Base-by-base conservation (phyloP, 2,888 invertebrate species). In the Acanthococcus lagerstroemiae region DNA sequence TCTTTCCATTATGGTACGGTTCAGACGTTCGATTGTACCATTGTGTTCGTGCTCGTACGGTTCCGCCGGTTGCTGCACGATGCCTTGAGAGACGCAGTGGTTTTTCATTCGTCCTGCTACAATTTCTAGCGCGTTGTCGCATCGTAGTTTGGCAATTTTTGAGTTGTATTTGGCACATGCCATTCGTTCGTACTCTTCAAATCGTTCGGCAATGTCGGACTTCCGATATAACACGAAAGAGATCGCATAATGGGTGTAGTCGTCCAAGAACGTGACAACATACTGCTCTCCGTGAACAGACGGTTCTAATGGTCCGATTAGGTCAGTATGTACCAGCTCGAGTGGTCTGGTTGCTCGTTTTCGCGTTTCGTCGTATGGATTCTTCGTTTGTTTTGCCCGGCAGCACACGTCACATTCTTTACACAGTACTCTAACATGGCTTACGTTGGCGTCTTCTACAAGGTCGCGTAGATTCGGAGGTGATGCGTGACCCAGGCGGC, bases 401-500 rank as follows among this genome's bases (percentile, higher is more conserved):
- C 5, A 22, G 37, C 58, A 58, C n/a, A 58, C 17, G 4, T 17
- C 21, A 46, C 44, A 58, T 58, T 12, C 19, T 12, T 27, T n/a
- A 37, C 12, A 45, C 6, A 19, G 22, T 6, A 19, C 27, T 22
- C 52, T 24, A 17, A 67, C 37, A 21, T 61, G 67, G 12, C 67
- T 7, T 5, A 60, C 45, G 15, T 30, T 12, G 9, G n/a, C 48
- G 26, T 46, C 57, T 19, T 65, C 61, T 24, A 67, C 12, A 7
- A 70, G 44, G 55, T 67, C 66, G 19, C 58, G 54, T 44, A 70
- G 26, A 65, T 58, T 56, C 27, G 54, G 61, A 56, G 67, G 56
- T 21, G 56, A 67, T 5, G 70, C 19, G 56, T 71, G 70, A n/a
- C 70, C 70, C 9, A 68, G 21, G 19, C 70, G 37, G 26, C 65